phyloP scores from a whole-genome alignment of 2,113 vertebrate species.

The Lepus timidus region DNA sequence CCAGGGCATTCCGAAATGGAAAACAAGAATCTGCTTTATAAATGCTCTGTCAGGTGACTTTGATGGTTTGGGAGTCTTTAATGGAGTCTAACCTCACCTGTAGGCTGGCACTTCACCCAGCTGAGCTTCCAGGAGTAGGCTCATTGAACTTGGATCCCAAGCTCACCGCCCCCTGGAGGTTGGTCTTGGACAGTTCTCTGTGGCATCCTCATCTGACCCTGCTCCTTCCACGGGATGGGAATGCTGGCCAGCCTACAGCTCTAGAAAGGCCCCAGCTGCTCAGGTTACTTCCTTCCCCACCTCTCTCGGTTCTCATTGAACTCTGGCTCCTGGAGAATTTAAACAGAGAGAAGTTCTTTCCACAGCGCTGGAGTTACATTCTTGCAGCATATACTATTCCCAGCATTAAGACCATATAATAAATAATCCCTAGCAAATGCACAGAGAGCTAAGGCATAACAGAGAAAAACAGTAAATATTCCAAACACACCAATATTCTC shows the following conservation, averaged over 20 bases:
- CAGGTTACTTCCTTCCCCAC: not conserved
- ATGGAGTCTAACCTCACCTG: not conserved
- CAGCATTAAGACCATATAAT: not conserved
- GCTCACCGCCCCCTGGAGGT: not conserved
- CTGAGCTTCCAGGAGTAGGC: not conserved
- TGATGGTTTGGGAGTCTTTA: not conserved
- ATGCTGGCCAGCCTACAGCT: not conserved
- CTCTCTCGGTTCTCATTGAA: constrained; percentile 44
- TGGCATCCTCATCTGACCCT: not conserved
- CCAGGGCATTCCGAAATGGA: not conserved
- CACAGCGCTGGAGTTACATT: not conserved
- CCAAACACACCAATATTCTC: not conserved
- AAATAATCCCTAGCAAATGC: not conserved
- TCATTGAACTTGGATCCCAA: not conserved
- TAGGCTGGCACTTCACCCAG: not conserved
- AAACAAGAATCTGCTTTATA: not conserved
- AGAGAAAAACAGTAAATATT: not conserved
- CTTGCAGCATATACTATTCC: not conserved
- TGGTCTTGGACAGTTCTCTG: not conserved
- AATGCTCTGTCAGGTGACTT: not conserved
- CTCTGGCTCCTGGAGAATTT: constrained; percentile 12
- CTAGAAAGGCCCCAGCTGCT: not conserved
- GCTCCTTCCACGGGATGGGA: not conserved
- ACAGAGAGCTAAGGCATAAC: not conserved
- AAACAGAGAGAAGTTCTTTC: constrained; percentile 27